Base-by-base conservation (phyloP, 2,888 invertebrate species). In the Polymixis lichenea region DNA sequence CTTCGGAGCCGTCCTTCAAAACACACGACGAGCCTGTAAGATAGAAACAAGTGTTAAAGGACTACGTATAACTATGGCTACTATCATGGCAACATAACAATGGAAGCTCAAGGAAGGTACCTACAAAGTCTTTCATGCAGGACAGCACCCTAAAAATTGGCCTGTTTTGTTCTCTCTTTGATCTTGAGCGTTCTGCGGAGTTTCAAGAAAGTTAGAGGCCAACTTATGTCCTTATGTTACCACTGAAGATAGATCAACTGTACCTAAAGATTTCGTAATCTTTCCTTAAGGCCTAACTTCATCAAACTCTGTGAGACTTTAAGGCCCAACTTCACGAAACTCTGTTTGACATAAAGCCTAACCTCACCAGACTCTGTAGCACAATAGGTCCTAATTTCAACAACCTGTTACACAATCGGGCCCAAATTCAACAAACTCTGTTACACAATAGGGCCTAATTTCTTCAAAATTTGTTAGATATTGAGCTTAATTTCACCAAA, bases 11-110 rank as follows among this genome's bases (percentile, higher is more conserved):
- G 17, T 76, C 76, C 8, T 55, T 68, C 2, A 71, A 1, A 2
- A 5, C 0, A 60, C 81, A 72, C 6, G 56, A 0, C 5, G 72
- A 9, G 0, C 65, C 79, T 80, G 51, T 1, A 80, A 79, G 8
- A 28, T 8, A 49, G 38, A 32, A 9, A 67, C 19, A 32, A 60
- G 9, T 15, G 13, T 22, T 38, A 7, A 17, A 0, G 22, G 1
- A 32, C 13, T 32, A 13, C 22, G 13, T 56, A 15, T 43, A 43
- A 9, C 43, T 43, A 43, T 43, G 9, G 6, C 32, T 32, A 6
- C 43, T 43, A 43, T 11, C 11, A 43, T 43, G 43, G 9, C 9
- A 43, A 43, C 9, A 43, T 11, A 43, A 43, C 43, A 43, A 43
- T 43, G 2, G 43, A 43, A 43, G 43, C 43, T 43, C 43, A 43